phyloP scores from a whole-genome alignment of 2,888 invertebrate genomes.

The Drosophila flavopinicola region DNA sequence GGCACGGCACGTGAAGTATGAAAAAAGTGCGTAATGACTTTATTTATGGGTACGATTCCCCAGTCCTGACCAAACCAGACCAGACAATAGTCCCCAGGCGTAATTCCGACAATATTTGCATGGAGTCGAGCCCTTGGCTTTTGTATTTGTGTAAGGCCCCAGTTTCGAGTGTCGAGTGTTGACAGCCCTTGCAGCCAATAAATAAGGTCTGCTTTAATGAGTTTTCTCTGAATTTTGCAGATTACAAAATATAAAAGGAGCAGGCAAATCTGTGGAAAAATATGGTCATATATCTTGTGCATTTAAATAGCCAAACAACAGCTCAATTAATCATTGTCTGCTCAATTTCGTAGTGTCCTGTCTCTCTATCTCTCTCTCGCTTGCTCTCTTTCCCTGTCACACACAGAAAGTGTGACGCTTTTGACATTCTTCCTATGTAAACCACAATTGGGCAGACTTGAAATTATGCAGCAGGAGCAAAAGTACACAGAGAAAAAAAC shows the following conservation, averaged over 20 bases:
- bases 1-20: constrained; percentile 32
- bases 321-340: constrained; percentile 76
- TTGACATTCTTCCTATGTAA: constrained; percentile 18
- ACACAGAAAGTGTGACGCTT: constrained; percentile 8
- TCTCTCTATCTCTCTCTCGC: background rate
- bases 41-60: constrained; percentile 61
- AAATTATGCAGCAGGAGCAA: too few relatives aligned
- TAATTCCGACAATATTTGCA: constrained; percentile 58
- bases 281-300: constrained; percentile 14
- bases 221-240: constrained; percentile 48
- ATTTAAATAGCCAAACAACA: constrained; percentile 61
- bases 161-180: too few relatives aligned
- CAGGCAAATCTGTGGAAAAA: constrained; percentile 1
- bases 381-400: background rate
- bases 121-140: constrained; percentile 20
- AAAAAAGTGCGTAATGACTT: constrained; percentile 72
- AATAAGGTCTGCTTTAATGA: constrained; percentile 66
- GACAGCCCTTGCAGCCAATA: constrained; percentile 52
- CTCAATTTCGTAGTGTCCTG: constrained; percentile 56
- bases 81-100: constrained; percentile 59
- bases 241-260: background rate
- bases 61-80: background rate
- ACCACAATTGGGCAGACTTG: constrained; percentile 36
- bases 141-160: constrained; percentile 17
- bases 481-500: too few relatives aligned